A percentile compares a stretch with the other conserved stretches of the same genome.
Evolutionary conservation across 2,888 invertebrate genomes (phyloP).

Genomic region (Quadroppia sp.): DNA sequence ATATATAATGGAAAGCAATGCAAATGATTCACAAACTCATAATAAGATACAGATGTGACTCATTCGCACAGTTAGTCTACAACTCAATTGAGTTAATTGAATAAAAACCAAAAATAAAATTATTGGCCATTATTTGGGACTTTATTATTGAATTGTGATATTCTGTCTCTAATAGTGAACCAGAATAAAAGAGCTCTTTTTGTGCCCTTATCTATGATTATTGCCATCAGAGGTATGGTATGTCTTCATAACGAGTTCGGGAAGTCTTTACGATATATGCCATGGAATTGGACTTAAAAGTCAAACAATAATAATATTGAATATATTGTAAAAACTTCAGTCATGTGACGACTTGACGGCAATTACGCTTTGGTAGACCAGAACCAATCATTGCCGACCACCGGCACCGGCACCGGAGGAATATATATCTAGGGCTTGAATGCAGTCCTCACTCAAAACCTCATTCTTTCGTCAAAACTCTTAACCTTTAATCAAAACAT

Average conservation of each 20-base stretch:
- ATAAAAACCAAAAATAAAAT: no score
- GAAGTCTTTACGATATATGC: constrained; percentile 7
- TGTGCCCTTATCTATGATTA: constrained; percentile 8
- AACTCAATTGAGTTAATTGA: no score
- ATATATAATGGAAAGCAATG: no score
- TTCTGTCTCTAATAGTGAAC: no score
- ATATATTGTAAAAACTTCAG: constrained; percentile 17
- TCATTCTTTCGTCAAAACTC: neutral
- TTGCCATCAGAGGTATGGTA: constrained; percentile 19
- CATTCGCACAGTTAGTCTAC: neutral
- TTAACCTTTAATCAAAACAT: neutral
- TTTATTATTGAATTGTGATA: no score
- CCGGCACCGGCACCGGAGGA: constrained; percentile 2
- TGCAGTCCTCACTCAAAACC: neutral
- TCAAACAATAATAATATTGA: constrained; percentile 7
- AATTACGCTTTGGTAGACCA: constrained; percentile 15
- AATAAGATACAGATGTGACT: constrained; percentile 11
- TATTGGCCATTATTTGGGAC: no score
- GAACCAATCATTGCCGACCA: constrained; percentile 31
- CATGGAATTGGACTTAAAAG: neutral
- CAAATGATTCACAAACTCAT: neutral
- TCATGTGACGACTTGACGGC: constrained; percentile 31
- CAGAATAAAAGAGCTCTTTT: no score
- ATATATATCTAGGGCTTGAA: neutral
- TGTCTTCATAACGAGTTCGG: constrained; percentile 34